A percentile compares a stretch with the other conserved stretches of the same genome.
phyloP scores from a whole-genome alignment of 2,888 invertebrate genomes.

The Cylloceria caligata region DNA sequence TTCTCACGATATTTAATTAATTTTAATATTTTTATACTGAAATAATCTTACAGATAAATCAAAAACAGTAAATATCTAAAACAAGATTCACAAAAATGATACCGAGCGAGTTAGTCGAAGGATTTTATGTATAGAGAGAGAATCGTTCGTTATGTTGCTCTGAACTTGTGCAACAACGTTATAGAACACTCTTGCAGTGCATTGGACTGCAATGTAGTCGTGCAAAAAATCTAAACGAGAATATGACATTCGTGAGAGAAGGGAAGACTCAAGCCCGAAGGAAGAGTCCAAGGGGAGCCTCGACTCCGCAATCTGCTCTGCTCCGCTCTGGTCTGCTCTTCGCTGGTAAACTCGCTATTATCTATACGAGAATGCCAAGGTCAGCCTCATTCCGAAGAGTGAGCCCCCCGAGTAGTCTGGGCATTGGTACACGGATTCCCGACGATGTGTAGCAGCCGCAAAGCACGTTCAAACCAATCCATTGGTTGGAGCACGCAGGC shows the following conservation, averaged over 20 bases:
- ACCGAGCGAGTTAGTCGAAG: too few species aligned
- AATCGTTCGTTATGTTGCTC: too few species aligned
- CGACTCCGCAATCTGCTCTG: slow-evolving; percentile 45
- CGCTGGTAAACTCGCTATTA: slow-evolving; percentile 72
- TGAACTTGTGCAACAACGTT: too few species aligned
- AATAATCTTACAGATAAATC: too few species aligned
- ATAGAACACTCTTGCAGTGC: too few species aligned
- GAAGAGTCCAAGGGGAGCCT: slow-evolving; percentile 9
- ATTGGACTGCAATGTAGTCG: too few species aligned
- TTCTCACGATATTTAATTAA: too few species aligned
- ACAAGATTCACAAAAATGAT: too few species aligned
- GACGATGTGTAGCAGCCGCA: slow-evolving; percentile 44
- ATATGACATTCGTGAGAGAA: slow-evolving; percentile 55
- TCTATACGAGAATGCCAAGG: slow-evolving; percentile 80
- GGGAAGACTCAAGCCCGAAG: not conserved
- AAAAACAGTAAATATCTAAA: too few species aligned
- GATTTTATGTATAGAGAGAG: too few species aligned
- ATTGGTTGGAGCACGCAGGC: slow-evolving; percentile 18
- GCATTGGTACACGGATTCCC: slow-evolving; percentile 61
- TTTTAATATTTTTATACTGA: too few species aligned
- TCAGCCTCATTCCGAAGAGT: slow-evolving; percentile 79
- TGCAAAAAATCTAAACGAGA: slow-evolving; percentile 50
- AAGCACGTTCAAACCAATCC: slow-evolving; percentile 45
- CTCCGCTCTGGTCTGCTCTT: slow-evolving; percentile 58
- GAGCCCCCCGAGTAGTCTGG: slow-evolving; percentile 48